Base-by-base conservation (phyloP, 2,797 vertebrate genomes). In the Scyliorhinus canicula region DNA sequence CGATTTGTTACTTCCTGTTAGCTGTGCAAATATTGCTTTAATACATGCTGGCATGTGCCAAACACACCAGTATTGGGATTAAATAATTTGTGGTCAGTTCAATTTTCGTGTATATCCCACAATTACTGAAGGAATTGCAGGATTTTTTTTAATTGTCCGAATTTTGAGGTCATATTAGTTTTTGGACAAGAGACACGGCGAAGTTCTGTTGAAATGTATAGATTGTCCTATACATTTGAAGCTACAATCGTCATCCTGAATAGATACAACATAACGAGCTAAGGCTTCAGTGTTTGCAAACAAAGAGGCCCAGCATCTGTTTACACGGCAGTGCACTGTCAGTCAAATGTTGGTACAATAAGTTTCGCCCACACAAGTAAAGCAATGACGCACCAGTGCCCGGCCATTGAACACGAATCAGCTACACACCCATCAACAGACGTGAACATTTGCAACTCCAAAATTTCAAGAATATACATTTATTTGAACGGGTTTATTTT, bases 111-210 rank as follows among this genome's bases (percentile, higher is more conserved):
- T 44, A 24, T 44, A 65, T 93, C 60, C 40, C 44, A 40, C 57
- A 44, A 8, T 44, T 4, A n/a, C 11, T 60, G 24, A 31, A 90
- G 35, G 60, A 12, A 91, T n/a, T 60, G 35, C 60, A 60, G 21
- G 9, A 90, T 24, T 26, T 31, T 44, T 40, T 79, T 9, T 6
- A 9, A 55, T 19, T 63, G n/a, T n/a, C 31, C 44, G 7, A 52
- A 12, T 71, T 71, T 50, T 31, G 28, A 19, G 44, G 67, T 14
- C 26, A 93, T 55, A 24, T 14, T 63, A 21, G n/a, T 14, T 60
- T 60, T 14, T 14, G 14, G 14, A 14, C 57, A 9, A 12, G 35
- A 74, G 9, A 74, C 31, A 35, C 96, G 96, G 95, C 95, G 50
- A 31, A 31, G 52, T 74, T 96, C 93, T 95, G n/a, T 2, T 44